Base-by-base conservation (phyloP, 2,888 invertebrate genomes). In the Halictus ligatus region DNA sequence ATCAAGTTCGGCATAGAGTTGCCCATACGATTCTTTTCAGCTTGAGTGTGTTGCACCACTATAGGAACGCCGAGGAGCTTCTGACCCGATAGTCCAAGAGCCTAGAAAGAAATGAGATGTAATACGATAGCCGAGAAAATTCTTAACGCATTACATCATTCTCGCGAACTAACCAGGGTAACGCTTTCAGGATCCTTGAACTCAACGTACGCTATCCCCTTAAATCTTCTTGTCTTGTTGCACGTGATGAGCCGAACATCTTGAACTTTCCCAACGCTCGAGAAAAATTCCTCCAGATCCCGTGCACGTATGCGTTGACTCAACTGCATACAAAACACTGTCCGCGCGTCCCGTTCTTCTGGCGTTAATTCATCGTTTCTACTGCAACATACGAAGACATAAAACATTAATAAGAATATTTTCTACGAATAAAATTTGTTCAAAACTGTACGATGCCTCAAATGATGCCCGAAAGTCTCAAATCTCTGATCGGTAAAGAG, bases 131-230 rank as follows among this genome's bases (percentile, higher is more conserved):
- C n/a, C 43, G n/a, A 54, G 1, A 71, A 78, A 64, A 29, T 46
- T 46, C 13, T 50, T 21, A 64, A 79, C 15, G n/a, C 13, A 4
- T 25, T 35, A 73, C 18, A 60, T 25, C 25, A 40, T 25, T 75
- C 48, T 43, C 40, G 12, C 58, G 40, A 84, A 96, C 97, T 96
- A 95, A 98, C 98, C 96, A 99, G 96, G 84, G 99, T 98, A 13
- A 99, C 99, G 88, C 99, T 99, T 96, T 99, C 99, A 0, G 99
- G 98, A 96, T 99, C 99, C 95, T 98, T 98, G 95, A 99, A 99
- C 96, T 99, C 99, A 85, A 99, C 99, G 94, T 99, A 99, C n/a
- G 99, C 98, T 92, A 99, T 99, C 73, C 99, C 99, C 96, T 99
- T 99, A 94, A 99, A 99, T 90, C 99, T 96, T 94, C 99, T 97